These are phyloP conservation scores for Typhlomys cinereus DNA, from an alignment of 2,113 vertebrate genomes.

Conservation along the genomic window DNA sequence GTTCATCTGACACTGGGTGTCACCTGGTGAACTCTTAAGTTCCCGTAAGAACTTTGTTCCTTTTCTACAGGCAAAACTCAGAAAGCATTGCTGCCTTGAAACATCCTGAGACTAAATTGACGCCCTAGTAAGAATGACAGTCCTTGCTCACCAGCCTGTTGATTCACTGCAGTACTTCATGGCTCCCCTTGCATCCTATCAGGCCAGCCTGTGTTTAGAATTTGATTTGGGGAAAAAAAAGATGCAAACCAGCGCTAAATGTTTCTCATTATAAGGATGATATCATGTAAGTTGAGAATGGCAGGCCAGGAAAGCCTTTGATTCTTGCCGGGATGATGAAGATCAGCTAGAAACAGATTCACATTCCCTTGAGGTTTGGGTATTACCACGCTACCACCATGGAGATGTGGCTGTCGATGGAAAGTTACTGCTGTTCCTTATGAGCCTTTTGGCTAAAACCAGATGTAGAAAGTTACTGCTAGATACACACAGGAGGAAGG, in stretches of 20 bases:
- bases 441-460: too few species aligned
- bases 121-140: neutral
- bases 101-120: neutral
- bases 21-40: too few species aligned
- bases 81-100: neutral
- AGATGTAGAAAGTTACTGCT: neutral
- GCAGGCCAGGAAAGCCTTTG: neutral
- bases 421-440: too few species aligned
- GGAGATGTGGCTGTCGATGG: neutral
- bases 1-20: neutral
- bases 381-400: neutral
- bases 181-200: neutral
- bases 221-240: slow-evolving; percentile 16
- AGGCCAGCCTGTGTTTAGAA: neutral
- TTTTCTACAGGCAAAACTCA: neutral
- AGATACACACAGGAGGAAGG: neutral
- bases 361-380: neutral
- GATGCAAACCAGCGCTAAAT: neutral
- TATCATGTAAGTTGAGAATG: slow-evolving; percentile 9
- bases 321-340: slow-evolving; percentile 3
- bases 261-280: neutral
- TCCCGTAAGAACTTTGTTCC: too few species aligned
- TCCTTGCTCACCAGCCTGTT: neutral
- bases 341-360: slow-evolving; percentile 6
- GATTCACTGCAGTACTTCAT: neutral